Base-by-base conservation (phyloP, 2,797 vertebrate genomes). In the Scleropages formosus region DNA sequence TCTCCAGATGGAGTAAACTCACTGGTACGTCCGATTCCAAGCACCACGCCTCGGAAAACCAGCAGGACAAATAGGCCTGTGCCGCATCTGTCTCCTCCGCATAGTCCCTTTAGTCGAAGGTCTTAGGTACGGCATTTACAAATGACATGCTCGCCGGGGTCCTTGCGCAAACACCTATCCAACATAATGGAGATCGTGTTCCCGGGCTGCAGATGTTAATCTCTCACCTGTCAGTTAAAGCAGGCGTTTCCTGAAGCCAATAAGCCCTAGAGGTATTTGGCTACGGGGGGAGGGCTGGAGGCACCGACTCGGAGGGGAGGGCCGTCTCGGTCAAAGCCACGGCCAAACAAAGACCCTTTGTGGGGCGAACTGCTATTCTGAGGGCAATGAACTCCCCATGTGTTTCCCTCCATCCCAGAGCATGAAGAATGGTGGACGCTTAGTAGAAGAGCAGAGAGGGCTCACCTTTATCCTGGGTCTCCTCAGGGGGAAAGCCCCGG, bases 301-400 rank as follows among this genome's bases (percentile, higher is more conserved):
- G 47, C 13, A 16, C 66, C 53, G 68, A 24, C 49, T 27, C 39
- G 2, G 31, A 39, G 31, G 31, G 31, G 53, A 26, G 13, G 13
- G 24, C 68, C 47, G 24, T 22, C 47, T 53, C 49, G 83, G 84
- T 88, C 84, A 86, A 84, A 89, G 89, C 82, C 89, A 83, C 83
- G 87, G 90, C 89, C 86, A 85, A 90, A 97, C 94, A 98, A 96
- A 94, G 90, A 85, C 78, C 86, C 90, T 93, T 96, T 97, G 94
- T 96, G 92, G 80, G 44, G 83, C 88, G 31, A 84, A 88, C 87
- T 78, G 80, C 89, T 86, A 87, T 86, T 85, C 88, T 89, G 81
- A 81, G 74, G 84, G 87, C 81, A 85, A 83, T 88, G 85, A 78
- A 79, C 76, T 85, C 26, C 27, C 22, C 12, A 12, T 13, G 63